A percentile compares a stretch with the other conserved stretches of the same genome.
phyloP scores from a whole-genome alignment of 92 coral and sea anemone genomes.

The Epizoanthus fatuus region DNA sequence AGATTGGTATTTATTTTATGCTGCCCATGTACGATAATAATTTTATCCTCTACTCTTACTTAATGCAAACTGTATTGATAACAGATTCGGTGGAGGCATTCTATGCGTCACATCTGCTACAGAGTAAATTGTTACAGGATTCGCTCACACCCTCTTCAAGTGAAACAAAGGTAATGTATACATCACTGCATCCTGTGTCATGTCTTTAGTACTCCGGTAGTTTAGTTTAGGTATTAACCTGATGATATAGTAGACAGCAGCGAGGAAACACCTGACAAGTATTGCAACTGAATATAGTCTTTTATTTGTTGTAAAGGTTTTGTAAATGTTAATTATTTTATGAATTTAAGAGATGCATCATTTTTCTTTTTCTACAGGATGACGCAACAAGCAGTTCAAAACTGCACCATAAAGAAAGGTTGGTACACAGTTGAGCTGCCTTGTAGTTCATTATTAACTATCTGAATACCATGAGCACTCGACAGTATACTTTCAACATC shows the following conservation, averaged over 20 bases:
- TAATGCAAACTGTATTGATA: neutral
- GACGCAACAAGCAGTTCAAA: neutral
- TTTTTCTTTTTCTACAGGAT: neutral
- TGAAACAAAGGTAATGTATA: constrained; percentile 35
- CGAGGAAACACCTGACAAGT: neutral
- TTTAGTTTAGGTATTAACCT: no score
- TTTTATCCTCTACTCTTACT: no score
- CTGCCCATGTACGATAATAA: no score
- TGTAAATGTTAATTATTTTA: neutral
- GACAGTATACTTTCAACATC: neutral
- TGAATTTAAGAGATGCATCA: neutral
- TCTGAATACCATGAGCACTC: neutral
- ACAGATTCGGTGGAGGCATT: constrained; percentile 34
- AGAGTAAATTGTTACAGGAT: constrained; percentile 49
- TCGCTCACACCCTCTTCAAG: constrained; percentile 2
- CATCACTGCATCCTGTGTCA: neutral
- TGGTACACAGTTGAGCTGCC: neutral
- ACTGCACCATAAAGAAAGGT: constrained; percentile 11
- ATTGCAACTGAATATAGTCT: neutral
- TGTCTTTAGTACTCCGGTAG: no score
- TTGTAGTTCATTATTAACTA: neutral
- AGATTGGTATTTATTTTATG: no score
- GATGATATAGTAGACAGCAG: neutral
- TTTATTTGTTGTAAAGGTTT: neutral
- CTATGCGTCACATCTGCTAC: constrained; percentile 58